Percentiles rank a stretch among this genome's conserved stretches.
These are phyloP conservation scores for Leptinotarsa haldemani DNA, from an alignment of 2,888 invertebrate species.

Conservation along the genomic window DNA sequence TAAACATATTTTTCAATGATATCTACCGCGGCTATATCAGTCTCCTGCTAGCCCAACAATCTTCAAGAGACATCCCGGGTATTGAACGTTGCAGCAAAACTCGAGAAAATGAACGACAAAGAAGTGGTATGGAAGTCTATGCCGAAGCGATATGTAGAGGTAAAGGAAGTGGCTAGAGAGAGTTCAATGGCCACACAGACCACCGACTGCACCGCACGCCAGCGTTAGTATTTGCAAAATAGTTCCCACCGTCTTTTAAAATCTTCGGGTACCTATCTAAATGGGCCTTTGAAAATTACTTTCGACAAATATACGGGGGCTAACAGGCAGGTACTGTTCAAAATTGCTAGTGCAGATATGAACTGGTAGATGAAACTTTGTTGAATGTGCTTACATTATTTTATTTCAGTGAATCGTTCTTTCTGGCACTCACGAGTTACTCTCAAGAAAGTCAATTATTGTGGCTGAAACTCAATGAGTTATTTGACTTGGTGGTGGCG, in stretches of 20 bases:
- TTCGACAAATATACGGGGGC: conserved; percentile 2
- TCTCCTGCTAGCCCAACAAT: background rate
- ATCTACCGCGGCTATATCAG: background rate
- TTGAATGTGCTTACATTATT: no score
- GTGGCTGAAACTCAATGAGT: no score
- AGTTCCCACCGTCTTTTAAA: conserved; percentile 16
- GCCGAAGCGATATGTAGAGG: conserved; percentile 32
- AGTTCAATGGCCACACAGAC: conserved; percentile 52
- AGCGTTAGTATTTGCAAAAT: conserved; percentile 35
- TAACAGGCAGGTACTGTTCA: no score
- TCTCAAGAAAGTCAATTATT: no score
- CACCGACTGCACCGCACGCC: conserved; percentile 41
- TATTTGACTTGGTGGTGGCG: no score
- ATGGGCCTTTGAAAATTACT: background rate
- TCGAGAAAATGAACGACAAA: conserved; percentile 17
- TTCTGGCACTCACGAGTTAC: no score
- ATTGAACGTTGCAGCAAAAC: conserved; percentile 8
- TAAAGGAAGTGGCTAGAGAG: conserved; percentile 51
- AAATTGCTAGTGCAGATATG: background rate
- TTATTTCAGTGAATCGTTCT: no score
- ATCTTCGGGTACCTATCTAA: conserved; percentile 5
- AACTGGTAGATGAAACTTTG: background rate
- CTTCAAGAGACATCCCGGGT: conserved; percentile 4
- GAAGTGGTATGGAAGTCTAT: background rate
- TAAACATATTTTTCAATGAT: no score